Percentiles rank a stretch among this genome's conserved stretches.
Evolutionary conservation across 2,888 invertebrate genomes (phyloP).

Genomic region (Sminthurides aquaticus): DNA sequence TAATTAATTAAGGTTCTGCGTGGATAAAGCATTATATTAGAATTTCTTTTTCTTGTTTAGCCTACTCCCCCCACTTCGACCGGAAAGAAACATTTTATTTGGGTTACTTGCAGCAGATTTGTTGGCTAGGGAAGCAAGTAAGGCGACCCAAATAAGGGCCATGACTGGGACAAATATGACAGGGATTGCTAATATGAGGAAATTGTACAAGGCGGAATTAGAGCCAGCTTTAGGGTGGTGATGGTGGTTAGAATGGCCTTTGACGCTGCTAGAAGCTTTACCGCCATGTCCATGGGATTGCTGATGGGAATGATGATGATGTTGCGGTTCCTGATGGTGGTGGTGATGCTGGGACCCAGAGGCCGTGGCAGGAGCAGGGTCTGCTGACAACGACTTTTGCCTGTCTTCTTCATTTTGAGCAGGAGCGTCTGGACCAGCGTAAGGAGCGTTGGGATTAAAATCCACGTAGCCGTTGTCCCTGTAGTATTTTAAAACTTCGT

Average conservation of each 20-base stretch:
- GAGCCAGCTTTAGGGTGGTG: background rate
- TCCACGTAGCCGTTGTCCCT: background rate
- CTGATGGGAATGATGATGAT: background rate
- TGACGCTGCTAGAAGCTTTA: background rate
- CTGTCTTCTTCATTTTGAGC: background rate
- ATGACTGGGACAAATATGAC: conserved; percentile 14
- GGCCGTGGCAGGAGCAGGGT: background rate
- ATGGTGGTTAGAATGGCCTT: background rate
- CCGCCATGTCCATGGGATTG: background rate
- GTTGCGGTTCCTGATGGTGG: background rate
- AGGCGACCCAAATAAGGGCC: conserved; percentile 12
- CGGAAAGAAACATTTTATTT: conserved; percentile 2
- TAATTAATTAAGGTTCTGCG: no score
- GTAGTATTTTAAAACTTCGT: background rate
- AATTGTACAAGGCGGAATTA: background rate
- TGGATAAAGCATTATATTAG: no score
- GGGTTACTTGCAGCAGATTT: background rate
- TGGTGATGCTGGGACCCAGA: background rate
- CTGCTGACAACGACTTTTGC: background rate
- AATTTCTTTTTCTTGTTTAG: no score
- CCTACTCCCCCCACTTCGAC: no score
- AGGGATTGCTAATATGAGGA: conserved; percentile 9
- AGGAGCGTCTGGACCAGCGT: background rate
- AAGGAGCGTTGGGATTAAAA: background rate
- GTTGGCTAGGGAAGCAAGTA: background rate